Evolutionary conservation across 1,140 invertebrate genomes (phyloP), one percentile per base, ranked within the genome.

Genomic region (Lordiphosa mommai): DNA sequence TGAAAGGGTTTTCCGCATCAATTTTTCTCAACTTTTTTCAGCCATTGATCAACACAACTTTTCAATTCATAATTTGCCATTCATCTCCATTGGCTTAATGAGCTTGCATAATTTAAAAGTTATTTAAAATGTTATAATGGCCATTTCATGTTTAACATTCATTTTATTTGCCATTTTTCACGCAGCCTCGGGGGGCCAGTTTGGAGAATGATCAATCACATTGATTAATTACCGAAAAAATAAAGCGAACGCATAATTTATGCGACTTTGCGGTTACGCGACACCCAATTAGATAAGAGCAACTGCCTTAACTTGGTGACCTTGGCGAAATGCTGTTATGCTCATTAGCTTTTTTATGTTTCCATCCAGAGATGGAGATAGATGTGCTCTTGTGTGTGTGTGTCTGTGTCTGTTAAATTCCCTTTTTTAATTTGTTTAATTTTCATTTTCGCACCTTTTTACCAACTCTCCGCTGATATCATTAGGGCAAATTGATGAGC

Each of bases 341-440:
- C 63, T 67, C 63, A 67, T 67, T 67, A 67, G 63, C 63, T 67
- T 66, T 17, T 6, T 27, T 38, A 9, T 12, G 8, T 4, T n/a
- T 8, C n/a, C 5, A 0, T 10, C 7, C 10, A 8, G 2, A 2
- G 13, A 27, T 43, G 20, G 40, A 13, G 38, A 23, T 41, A 30
- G 44, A 23, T 34, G n/a, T 4, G 10, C n/a, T 29, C 23, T 3
- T 14, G n/a, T 2, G n/a, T 3, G 20, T 23, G 20, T 23, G 17
- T 23, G 20, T 23, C 4, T 5, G 20, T 23, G 23, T 38, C 49
- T 38, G 47, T 55, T 50, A 49, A 70, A 67, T 55, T 80, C 55
- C 49, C 65, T 46, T 74, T 70, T 76, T 82, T 82, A 82, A 84
- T 82, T 82, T 82, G 77, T 84, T 80, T 84, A 82, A 82, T 84